Conservation (phyloP, 2,888 invertebrate genomes). For the Pristionchus fissidentatus region DNA sequence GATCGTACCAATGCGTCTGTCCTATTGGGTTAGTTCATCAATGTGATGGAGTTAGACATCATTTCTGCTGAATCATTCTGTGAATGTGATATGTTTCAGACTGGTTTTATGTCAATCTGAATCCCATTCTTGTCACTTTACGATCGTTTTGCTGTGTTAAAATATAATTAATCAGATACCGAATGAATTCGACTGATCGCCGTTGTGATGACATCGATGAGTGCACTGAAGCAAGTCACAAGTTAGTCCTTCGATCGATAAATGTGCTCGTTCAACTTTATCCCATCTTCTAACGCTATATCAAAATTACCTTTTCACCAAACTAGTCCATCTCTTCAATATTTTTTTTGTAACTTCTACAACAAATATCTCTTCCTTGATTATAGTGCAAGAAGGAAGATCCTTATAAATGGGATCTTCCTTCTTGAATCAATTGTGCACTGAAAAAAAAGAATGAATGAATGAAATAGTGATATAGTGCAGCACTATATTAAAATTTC, state of each 20-base stretch:
- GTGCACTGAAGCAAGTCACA: background rate
- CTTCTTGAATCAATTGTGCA: background rate
- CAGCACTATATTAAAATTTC: too few species aligned
- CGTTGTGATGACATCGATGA: constrained; percentile 41
- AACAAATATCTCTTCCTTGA: background rate
- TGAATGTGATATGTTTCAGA: too few species aligned
- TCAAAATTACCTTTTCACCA: too few species aligned
- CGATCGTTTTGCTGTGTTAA: too few species aligned
- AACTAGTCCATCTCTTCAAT: too few species aligned
- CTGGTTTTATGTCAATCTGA: too few species aligned
- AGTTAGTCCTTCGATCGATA: background rate
- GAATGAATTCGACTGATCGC: background rate
- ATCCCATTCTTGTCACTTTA: background rate
- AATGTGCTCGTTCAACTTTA: too few species aligned
- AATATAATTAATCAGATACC: constrained; percentile 89
- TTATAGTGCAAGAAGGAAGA: background rate
- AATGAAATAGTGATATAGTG: background rate
- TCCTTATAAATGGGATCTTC: too few species aligned
- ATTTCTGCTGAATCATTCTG: too few species aligned
- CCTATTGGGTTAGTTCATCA: constrained; percentile 2
- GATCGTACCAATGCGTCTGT: constrained; percentile 41
- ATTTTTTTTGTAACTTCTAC: too few species aligned
- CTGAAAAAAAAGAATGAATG: background rate
- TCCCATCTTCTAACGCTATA: too few species aligned
- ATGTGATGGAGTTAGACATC: too few species aligned